phyloP scores from a whole-genome alignment of 2,888 invertebrate genomes.

The Aproaerema taeniolella region DNA sequence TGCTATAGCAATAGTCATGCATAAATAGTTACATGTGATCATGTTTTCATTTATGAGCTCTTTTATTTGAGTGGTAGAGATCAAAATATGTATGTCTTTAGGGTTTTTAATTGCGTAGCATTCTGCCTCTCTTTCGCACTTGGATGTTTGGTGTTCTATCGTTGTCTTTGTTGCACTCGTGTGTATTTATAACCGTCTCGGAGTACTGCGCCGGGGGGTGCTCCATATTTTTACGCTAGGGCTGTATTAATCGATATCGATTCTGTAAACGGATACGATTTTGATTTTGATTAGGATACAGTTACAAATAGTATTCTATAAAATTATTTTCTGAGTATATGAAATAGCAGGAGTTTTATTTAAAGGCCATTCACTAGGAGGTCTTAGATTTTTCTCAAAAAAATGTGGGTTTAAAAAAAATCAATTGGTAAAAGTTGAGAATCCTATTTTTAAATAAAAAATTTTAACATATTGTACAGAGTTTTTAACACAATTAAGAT shows the following conservation, averaged over 20 bases:
- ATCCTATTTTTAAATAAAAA: too few species aligned
- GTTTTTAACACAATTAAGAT: too few species aligned
- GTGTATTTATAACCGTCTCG: constrained; percentile 55
- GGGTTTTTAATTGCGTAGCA: neutral
- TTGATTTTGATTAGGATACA: constrained; percentile 9
- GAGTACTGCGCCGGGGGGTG: constrained; percentile 51
- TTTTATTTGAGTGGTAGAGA: constrained; percentile 24
- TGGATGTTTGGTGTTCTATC: constrained; percentile 34
- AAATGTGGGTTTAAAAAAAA: too few species aligned
- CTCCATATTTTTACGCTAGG: constrained; percentile 55
- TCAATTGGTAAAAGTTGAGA: too few species aligned
- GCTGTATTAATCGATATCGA: constrained; percentile 25
- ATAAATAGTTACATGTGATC: too few species aligned
- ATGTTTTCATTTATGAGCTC: neutral
- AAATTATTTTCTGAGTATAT: neutral
- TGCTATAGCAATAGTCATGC: too few species aligned
- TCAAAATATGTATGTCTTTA: constrained; percentile 27
- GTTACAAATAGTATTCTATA: constrained; percentile 14
- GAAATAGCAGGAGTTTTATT: neutral
- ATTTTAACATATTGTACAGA: too few species aligned
- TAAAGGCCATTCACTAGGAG: neutral
- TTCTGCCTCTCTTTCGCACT: constrained; percentile 33
- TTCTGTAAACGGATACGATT: constrained; percentile 13
- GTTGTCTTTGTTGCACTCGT: constrained; percentile 23
- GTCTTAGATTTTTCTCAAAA: too few species aligned